Conservation (phyloP, 2,797 vertebrate genomes). For the Channallabes apus region DNA sequence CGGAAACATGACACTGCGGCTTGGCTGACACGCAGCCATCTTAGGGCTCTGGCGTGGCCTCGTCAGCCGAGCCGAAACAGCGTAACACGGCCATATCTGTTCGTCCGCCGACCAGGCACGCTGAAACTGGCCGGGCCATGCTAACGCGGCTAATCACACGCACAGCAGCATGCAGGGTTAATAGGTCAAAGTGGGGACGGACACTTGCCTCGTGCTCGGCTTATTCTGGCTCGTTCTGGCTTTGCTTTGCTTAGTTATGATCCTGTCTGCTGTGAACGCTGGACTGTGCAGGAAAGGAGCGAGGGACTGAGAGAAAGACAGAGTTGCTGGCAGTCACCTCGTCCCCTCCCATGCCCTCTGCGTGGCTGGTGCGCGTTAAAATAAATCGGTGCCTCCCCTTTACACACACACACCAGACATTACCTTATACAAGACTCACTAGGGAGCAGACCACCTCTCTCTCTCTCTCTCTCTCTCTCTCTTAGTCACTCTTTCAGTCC, state of each 20-base stretch:
- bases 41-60: slow-evolving; percentile 46
- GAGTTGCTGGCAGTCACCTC: slow-evolving; percentile 50
- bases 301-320: slow-evolving; percentile 45
- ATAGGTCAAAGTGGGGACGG: slow-evolving; percentile 60
- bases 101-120: slow-evolving; percentile 7
- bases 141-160: slow-evolving; percentile 41
- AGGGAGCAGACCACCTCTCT: slow-evolving; percentile 79
- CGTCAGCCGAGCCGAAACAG: slow-evolving; percentile 53
- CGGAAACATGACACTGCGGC: slow-evolving; percentile 31
- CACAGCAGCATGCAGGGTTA: slow-evolving; percentile 63
- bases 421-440: slow-evolving; percentile 94
- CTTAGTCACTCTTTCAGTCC: slow-evolving; percentile 56
- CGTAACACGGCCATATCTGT: slow-evolving; percentile 54
- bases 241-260: slow-evolving; percentile 61
- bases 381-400: slow-evolving; percentile 80
- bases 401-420: slow-evolving; percentile 86
- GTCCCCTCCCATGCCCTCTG: slow-evolving; percentile 56
- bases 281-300: slow-evolving; percentile 57
- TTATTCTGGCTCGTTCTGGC: slow-evolving; percentile 50
- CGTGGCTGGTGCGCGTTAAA: slow-evolving; percentile 75
- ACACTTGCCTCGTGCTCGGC: slow-evolving; percentile 69
- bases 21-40: slow-evolving; percentile 31
- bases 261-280: slow-evolving; percentile 54
- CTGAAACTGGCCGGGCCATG: slow-evolving; percentile 18
- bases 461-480: slow-evolving; percentile 68